Base-by-base conservation (phyloP, 2,797 vertebrate genomes). In the Novumbra hubbsi region DNA sequence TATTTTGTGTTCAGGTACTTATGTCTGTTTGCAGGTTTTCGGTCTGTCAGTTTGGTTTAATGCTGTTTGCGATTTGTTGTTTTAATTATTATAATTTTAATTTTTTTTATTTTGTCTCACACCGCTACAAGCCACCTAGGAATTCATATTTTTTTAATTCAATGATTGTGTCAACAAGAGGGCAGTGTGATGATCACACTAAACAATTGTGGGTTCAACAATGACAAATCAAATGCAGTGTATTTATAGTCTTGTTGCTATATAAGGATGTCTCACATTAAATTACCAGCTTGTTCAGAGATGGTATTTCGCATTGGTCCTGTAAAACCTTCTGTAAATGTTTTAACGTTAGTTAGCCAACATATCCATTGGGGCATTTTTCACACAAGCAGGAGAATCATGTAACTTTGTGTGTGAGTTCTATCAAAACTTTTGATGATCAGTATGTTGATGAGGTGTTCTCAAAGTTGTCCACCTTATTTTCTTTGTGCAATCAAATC, bases 1-100 rank as follows among this genome's bases (percentile, higher is more conserved):
- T 72, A 1, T n/a, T n/a, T n/a, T 27, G 8, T 72, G 50, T 72
- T 50, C 68, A 70, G 67, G 52, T 78, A 57, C 68, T 48, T 75
- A 28, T 73, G 28, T 73, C 21, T 19, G 19, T 68, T 64, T 66
- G 17, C 49, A 62, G 41, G 52, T 38, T 68, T 28, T 69, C 16
- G 41, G 57, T 38, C 73, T 60, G 8, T 68, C 41, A 32, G 30
- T 69, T 12, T 19, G 41, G 69, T 68, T 32, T 70, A 49, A 75
- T 70, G 73, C 28, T 34, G 27, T 49, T 70, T 62, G 67, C 66
- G n/a, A n/a, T n/a, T n/a, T n/a, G n/a, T n/a, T n/a, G n/a, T n/a
- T n/a, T n/a, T n/a, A n/a, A n/a, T n/a, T n/a, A n/a, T n/a, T n/a
- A n/a, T n/a, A n/a, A 62, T n/a, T n/a, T n/a, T n/a, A n/a, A 74